Conservation (phyloP, 2,113 vertebrate species). For the Phyllopteryx taeniolatus region DNA sequence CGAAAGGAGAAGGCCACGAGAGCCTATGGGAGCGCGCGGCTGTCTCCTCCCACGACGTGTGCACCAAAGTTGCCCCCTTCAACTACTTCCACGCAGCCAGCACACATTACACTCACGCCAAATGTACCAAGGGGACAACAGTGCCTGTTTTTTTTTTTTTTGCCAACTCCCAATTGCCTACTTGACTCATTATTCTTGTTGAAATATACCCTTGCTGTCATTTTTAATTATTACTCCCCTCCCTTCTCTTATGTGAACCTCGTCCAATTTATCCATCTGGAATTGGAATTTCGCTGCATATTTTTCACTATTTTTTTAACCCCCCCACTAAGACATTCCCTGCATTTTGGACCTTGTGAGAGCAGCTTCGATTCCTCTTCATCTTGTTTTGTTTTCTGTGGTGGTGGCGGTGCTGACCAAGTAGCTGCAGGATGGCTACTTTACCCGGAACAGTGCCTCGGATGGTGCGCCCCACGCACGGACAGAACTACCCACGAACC, state of each 20-base stretch:
- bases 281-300: slow-evolving; percentile 64
- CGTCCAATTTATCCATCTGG: slow-evolving; percentile 60
- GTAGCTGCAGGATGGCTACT: slow-evolving; percentile 78
- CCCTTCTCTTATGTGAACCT: slow-evolving; percentile 51
- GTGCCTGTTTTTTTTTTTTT: slow-evolving; percentile 34
- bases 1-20: slow-evolving; percentile 79
- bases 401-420: slow-evolving; percentile 18
- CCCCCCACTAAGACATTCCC: slow-evolving; percentile 12
- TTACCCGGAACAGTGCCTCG: slow-evolving; percentile 89
- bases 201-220: slow-evolving; percentile 4
- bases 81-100: slow-evolving; percentile 79
- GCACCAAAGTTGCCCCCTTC: slow-evolving; percentile 77
- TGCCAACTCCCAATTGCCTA: slow-evolving; percentile 10
- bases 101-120: slow-evolving; percentile 71
- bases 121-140: slow-evolving; percentile 64
- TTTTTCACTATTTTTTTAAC: slow-evolving; percentile 27
- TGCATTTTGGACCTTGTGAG: slow-evolving; percentile 58
- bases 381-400: slow-evolving; percentile 12
- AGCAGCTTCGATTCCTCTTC: slow-evolving; percentile 22
- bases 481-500: slow-evolving; percentile 93
- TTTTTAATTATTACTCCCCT: slow-evolving; percentile 5
- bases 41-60: slow-evolving; percentile 74
- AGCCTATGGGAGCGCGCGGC: slow-evolving; percentile 81
- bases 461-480: slow-evolving; percentile 94
- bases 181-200: not conserved